These are phyloP conservation scores for Nycticryphes semicollaris DNA, from an alignment of 2,113 vertebrate species.

Conservation along the genomic window DNA sequence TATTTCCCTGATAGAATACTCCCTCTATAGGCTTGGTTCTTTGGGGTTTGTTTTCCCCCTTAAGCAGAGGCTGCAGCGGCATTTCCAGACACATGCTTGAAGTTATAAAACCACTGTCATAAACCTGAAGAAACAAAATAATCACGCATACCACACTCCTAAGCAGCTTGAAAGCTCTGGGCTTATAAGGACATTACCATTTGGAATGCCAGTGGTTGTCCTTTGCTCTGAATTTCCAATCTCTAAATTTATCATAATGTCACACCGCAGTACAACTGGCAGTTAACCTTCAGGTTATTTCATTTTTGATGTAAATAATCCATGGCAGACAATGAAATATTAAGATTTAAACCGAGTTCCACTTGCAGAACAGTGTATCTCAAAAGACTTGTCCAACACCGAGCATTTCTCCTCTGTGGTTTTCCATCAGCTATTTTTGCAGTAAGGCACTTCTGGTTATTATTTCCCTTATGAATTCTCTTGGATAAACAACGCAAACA, in stretches of 20 bases:
- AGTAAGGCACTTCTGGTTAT: not conserved
- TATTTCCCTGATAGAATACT: not conserved
- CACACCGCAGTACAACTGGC: not conserved
- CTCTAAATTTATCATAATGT: not conserved
- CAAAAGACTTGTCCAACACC: not conserved
- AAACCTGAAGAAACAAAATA: not conserved
- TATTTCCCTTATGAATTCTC: not conserved
- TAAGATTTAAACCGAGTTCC: not conserved
- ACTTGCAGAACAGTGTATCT: not conserved
- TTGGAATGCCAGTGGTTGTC: not conserved
- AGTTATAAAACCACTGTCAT: not conserved
- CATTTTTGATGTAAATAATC: not conserved
- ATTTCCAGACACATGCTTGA: not conserved
- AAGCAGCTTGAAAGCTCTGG: not conserved
- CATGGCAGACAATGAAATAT: not conserved
- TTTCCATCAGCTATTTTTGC: not conserved
- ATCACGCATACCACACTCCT: not conserved
- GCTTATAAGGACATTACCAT: not conserved
- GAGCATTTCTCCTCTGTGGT: not conserved
- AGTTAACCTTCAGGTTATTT: not conserved
- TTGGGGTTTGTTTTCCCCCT: not conserved
- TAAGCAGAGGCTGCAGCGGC: not conserved
- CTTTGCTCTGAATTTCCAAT: not conserved
- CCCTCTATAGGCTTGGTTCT: not conserved
- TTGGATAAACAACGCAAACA: not conserved